phyloP scores from a whole-genome alignment of 2,888 invertebrate species.

The Drosophila kanekoi region DNA sequence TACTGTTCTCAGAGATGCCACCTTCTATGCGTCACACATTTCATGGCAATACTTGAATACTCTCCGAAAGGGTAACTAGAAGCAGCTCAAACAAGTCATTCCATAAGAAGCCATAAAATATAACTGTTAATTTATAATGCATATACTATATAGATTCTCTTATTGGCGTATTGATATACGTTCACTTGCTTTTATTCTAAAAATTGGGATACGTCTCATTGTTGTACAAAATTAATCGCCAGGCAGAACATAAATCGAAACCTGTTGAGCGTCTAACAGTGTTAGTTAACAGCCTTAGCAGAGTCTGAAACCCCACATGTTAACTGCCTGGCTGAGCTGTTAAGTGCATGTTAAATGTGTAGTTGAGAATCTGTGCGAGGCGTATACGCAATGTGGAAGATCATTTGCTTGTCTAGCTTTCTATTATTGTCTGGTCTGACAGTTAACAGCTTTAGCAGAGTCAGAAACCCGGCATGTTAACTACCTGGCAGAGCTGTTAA shows the following conservation, averaged over 20 bases:
- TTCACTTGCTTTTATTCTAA: constrained; percentile 17
- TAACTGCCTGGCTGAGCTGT: constrained; percentile 5
- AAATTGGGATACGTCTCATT: constrained; percentile 4
- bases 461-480: constrained; percentile 48
- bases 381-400: constrained; percentile 36
- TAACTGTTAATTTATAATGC: constrained; percentile 30
- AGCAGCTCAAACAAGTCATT: constrained; percentile 40
- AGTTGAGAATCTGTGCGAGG: constrained; percentile 24
- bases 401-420: too few species aligned
- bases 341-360: constrained; percentile 28
- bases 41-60: too few species aligned
- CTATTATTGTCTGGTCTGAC: too few species aligned
- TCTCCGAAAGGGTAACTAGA: constrained; percentile 2
- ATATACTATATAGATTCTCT: not conserved
- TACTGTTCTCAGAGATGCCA: too few species aligned
- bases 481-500: constrained; percentile 3
- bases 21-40: too few species aligned
- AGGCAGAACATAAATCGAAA: constrained; percentile 6
- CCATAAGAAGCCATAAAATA: constrained; percentile 24
- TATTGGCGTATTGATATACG: constrained; percentile 16
- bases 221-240: constrained; percentile 26
- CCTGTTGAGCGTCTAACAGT: constrained; percentile 21
- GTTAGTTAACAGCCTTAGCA: constrained; percentile 17
- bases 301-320: constrained; percentile 47
- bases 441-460: too few species aligned